Evolutionary conservation across 2,888 invertebrate genomes (phyloP), one percentile per base, ranked within the genome.

Genomic region (Patella ulyssiponensis): DNA sequence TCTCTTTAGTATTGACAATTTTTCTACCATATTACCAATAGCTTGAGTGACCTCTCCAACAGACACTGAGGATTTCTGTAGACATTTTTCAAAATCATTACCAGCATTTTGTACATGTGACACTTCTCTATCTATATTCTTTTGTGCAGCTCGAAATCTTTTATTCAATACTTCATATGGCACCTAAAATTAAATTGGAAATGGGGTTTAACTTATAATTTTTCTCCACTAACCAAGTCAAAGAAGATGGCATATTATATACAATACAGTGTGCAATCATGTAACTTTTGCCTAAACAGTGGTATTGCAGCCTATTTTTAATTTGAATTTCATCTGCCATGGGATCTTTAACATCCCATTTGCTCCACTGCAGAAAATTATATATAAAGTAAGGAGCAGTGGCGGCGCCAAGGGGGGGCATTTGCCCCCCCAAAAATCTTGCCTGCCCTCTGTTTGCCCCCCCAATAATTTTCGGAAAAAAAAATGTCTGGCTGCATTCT

Each of bases 91-190:
- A n/a, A 97, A 92, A 83, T 97, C 96, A 74, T 93, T 93, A 0
- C 96, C 95, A 0, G 95, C 94, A 81, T 94, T 94, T 85, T 96
- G 95, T 3, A 98, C 96, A 90, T 97, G 96, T 1, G 97, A 95
- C 0, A 90, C 88, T 81, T 92, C 98, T 79, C 98, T 94, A 89
- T 99, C 99, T 78, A 99, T 93, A 15, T 95, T 95, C 88, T 98
- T 97, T 92, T 99, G 99, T 2, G 98, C 97, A 71, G 96, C 95
- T 77, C 99, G 95, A 92, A 98, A 99, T 88, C 96, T 97, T 92
- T 99, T 99, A 92, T 99, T 99, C 83, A 99, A 93, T 73, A 99
- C 94, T 93, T 99, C 99, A 90, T 99, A 99, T 1, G 99, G 99
- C 83, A 99, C 98, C 96, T 97, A 87, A 23, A 91, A 82, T 73